Base-by-base conservation (phyloP, 2,113 vertebrate genomes). In the Eurystomus gularis region DNA sequence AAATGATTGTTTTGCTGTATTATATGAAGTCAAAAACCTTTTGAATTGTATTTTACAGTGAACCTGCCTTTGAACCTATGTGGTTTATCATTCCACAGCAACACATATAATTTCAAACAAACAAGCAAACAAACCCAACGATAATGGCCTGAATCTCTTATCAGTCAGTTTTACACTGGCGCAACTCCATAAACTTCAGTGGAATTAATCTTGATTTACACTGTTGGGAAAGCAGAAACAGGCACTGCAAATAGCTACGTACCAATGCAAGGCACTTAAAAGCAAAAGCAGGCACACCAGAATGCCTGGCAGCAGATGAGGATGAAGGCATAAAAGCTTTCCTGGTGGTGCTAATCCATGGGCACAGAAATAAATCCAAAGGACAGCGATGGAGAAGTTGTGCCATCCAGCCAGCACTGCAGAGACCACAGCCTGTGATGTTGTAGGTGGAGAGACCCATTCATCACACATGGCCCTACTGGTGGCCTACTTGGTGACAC, bases 141-240 rank as follows among this genome's bases (percentile, higher is more conserved):
- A 57, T 92, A 96, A 92, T 44, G 85, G 88, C 90, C 93, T 19
- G 54, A 88, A 62, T 92, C 92, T 88, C 96, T 97, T 90, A 95
- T 97, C 96, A 95, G 90, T 51, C 68, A 16, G 88, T 57, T 94
- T 75, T 96, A 88, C 88, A 75, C 92, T 96, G 95, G 96, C 42
- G 6, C 66, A 88, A 94, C 88, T 96, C 95, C 96, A 94, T 90
- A 88, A 96, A 94, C 92, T 94, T 97, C 92, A 70, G 86, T 92
- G 88, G 86, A 96, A 96, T 95, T 96, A 95, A 95, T 96, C 95
- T 96, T 95, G 93, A 97, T 96, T 94, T 96, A 95, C 80, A 28
- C 86, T 93, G 73, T 23, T 79, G 83, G 77, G 86, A 94, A 84
- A 93, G 86, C 73, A 85, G 91, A 69, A 95, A 55, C 61, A 82